Base-by-base conservation (phyloP, 2,113 vertebrate species). In the Cichladusa arquata region DNA sequence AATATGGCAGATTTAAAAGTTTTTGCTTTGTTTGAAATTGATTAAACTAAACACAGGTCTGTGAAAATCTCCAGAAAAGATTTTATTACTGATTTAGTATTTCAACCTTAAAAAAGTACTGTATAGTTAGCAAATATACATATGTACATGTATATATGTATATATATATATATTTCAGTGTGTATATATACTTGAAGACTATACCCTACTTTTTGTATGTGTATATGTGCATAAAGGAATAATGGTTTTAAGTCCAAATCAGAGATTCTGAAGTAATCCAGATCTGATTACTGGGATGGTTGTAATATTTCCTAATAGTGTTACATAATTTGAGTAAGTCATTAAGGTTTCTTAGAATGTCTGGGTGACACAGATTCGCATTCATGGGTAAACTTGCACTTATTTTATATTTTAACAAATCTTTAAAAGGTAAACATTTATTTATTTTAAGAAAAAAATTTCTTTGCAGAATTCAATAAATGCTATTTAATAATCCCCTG, bases 391-490 rank as follows among this genome's bases (percentile, higher is more conserved):
- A 87, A 64, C 7, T 11, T 38, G 61, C n/a, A 69, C 12, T 29
- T 81, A 81, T 60, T 95, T 92, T 94, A 40, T 80, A 60, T 88
- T 94, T 84, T 95, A 88, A 81, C 34, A 74, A 9, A 47, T 61
- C 66, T 65, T 54, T 50, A 0, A 1, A 62, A 67, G 16, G 9
- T 34, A 74, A 57, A 24, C 16, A 20, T 8, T 19, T 29, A 6
- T 40, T n/a, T 77, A 61, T 87, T 91, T 94, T 5, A 42, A 90
- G 81, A 18, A 69, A 40, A 9, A 42, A 89, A 58, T 11, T 76
- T 74, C 22, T 51, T 66, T n/a, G 29, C 76, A 40, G 18, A 45
- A 74, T 96, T 48, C 77, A 86, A 48, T 54, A 58, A 85, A 57
- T 36, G 2, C 26, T 81, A 34, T 69, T 78, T 73, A 64, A 38